Percentiles rank a stretch among this genome's conserved stretches.
These are phyloP conservation scores for Cheumatopsyche charites DNA, from an alignment of 1,140 invertebrate genomes.

Conservation along the genomic window DNA sequence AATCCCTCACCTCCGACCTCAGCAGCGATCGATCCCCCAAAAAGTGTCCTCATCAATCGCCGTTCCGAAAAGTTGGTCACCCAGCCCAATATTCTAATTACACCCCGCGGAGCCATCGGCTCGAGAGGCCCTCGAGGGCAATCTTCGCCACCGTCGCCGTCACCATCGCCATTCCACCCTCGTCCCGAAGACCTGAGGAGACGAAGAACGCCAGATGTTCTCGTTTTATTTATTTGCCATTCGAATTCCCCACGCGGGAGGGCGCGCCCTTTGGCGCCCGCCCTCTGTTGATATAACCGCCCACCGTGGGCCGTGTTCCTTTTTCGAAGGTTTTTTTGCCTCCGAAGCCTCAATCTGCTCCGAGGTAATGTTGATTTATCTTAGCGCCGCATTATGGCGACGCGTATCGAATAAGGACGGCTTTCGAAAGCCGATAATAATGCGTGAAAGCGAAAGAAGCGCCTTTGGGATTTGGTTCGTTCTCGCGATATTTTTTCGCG, in stretches of 20 bases:
- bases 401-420: constrained; percentile 10
- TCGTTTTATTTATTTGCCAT: constrained; percentile 47
- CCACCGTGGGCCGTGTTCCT: constrained; percentile 22
- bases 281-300: constrained; percentile 32
- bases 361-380: constrained; percentile 33
- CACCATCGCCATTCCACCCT: not conserved
- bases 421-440: not conserved
- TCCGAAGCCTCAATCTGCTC: constrained; percentile 16
- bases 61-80: not conserved
- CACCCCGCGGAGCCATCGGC: constrained; percentile 31
- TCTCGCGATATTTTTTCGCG: too few species aligned
- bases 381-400: constrained; percentile 15
- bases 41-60: too few species aligned
- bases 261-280: constrained; percentile 32
- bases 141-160: constrained; percentile 36
- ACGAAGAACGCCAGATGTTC: constrained; percentile 41
- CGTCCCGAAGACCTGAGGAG: constrained; percentile 1
- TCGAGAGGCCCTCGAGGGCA: constrained; percentile 38
- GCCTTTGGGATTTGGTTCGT: too few species aligned
- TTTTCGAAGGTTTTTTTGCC: constrained; percentile 24
- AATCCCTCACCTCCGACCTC: too few species aligned
- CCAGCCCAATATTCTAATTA: constrained; percentile 42
- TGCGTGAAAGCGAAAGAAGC: not conserved
- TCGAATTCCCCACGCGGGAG: constrained; percentile 31
- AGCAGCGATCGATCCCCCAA: too few species aligned